Evolutionary conservation across 2,797 vertebrate genomes (phyloP).

Genomic region (Hafferia zeledoni): DNA sequence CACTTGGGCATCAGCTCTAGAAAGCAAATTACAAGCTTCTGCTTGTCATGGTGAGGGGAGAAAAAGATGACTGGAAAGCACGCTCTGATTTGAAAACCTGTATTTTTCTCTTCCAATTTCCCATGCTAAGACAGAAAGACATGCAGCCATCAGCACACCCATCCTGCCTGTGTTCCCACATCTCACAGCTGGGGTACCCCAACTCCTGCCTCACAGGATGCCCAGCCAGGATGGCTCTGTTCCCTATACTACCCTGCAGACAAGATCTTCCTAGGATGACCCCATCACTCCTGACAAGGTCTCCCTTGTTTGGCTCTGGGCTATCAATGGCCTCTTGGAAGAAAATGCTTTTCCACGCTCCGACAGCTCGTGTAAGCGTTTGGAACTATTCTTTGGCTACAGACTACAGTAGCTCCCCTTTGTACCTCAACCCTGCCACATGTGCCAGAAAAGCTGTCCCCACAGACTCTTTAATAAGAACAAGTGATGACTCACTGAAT

Average conservation of each 20-base stretch:
- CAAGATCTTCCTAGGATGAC: accelerated
- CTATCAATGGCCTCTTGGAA: background rate
- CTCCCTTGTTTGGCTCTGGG: accelerated
- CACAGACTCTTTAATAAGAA: background rate
- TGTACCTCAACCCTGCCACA: background rate
- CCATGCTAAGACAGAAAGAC: too few relatives aligned
- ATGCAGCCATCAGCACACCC: background rate
- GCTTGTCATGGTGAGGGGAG: background rate
- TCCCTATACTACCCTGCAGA: background rate
- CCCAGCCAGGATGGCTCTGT: background rate
- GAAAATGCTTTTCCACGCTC: background rate
- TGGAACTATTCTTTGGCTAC: background rate
- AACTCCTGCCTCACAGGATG: background rate
- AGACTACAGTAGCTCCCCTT: background rate
- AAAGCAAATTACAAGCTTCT: conserved; percentile 16
- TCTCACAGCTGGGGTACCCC: background rate
- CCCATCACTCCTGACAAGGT: background rate
- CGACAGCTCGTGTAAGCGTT: background rate
- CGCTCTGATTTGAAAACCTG: background rate
- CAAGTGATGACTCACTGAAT: background rate
- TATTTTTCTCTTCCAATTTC: too few relatives aligned
- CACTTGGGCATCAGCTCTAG: background rate
- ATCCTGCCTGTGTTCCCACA: background rate
- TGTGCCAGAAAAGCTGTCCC: conserved; percentile 12
- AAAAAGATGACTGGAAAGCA: background rate